A percentile compares a stretch with the other conserved stretches of the same genome.
phyloP scores from a whole-genome alignment of 2,113 vertebrate species.

The Pipra filicauda region DNA sequence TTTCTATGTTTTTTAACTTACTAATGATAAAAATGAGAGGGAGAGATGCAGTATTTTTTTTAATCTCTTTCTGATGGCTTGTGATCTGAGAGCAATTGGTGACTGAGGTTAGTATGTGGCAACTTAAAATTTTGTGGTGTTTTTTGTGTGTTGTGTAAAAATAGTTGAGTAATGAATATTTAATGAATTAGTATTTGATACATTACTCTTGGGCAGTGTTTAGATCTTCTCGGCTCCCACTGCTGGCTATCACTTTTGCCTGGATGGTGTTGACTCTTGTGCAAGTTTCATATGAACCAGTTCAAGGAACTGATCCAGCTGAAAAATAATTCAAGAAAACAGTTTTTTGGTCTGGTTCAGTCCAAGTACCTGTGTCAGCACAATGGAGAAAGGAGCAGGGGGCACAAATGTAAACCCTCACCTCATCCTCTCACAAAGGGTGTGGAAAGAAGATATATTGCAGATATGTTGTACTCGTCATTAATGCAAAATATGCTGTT shows the following conservation, averaged over 20 bases:
- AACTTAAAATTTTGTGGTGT: neutral
- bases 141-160: slow-evolving; percentile 15
- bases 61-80: neutral
- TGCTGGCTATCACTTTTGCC: neutral
- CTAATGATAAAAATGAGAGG: neutral
- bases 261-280: neutral
- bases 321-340: neutral
- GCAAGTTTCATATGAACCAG: neutral
- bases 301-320: neutral
- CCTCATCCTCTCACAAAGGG: neutral
- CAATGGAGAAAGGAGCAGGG: neutral
- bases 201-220: neutral
- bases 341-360: neutral
- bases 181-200: neutral
- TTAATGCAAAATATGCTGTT: neutral
- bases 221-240: neutral
- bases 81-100: neutral
- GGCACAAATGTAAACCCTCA: neutral
- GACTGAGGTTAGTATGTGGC: neutral
- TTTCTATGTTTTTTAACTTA: neutral
- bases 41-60: neutral
- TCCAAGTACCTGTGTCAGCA: neutral
- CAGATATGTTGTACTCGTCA: neutral
- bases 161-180: neutral
- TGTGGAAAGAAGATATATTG: neutral